Base-by-base conservation (phyloP, 2,797 vertebrate species). In the Pogoniulus pusillus region DNA sequence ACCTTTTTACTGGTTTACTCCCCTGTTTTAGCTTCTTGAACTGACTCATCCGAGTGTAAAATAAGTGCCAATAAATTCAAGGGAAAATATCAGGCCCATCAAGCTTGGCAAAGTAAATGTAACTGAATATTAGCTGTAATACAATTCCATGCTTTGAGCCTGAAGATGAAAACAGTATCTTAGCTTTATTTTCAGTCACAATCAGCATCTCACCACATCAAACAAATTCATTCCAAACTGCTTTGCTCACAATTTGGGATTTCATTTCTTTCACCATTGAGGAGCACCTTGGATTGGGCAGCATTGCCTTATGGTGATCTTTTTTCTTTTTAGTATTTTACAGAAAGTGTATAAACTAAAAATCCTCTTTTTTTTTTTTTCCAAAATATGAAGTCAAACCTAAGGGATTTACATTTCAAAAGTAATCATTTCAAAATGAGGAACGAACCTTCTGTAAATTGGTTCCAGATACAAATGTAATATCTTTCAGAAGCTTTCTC, bases 341-440 rank as follows among this genome's bases (percentile, higher is more conserved):
- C 17, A 85, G 17, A 75, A 71, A 66, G 5, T 72, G 3, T 14
- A 82, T 19, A 77, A 0, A 1, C 17, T 60, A 51, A 47, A 77
- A 88, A 55, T 47, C 26, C 3, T 24, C 47, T 7, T 24, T 24
- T 24, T 24, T 71, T 47, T 47, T 82, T 71, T 47, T 35, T 29
- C 35, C 23, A 66, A 90, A 92, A 70, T 64, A 71, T 10, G 12
- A 84, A 88, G 26, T 85, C 37, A 94, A 92, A 71, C 79, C 80
- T 72, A 85, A 76, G 74, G 30, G n/a, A 87, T 89, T 89, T 94
- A 71, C 39, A 79, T 76, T 91, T 87, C 91, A 70, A 64, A 87
- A 93, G 15, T 55, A 93, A 92, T 82, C 73, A 72, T 69, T 58
- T 90, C 71, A 91, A 92, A 93, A 76, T 23, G 82, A 91, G 51